Evolutionary conservation across 2,797 vertebrate genomes (phyloP).

Genomic region (Falco peregrinus): DNA sequence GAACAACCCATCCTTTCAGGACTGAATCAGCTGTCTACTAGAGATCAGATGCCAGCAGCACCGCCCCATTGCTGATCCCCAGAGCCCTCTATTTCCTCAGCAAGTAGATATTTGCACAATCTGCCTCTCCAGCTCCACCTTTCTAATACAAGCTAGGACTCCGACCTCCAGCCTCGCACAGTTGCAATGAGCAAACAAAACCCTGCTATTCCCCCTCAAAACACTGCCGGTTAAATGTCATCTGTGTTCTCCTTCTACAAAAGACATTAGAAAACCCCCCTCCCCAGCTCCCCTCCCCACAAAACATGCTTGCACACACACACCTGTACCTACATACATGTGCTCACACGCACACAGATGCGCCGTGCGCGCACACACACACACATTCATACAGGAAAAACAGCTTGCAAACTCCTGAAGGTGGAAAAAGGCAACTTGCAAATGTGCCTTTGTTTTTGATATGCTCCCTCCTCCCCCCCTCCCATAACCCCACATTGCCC

Average conservation of each 20-base stretch:
- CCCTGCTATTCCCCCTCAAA: not conserved
- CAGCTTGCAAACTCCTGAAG: constrained; percentile 46
- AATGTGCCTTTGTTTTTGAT: constrained; percentile 49
- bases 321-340: not conserved
- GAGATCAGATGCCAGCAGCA: not conserved
- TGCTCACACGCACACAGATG: not conserved
- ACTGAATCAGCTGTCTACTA: not conserved
- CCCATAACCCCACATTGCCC: not conserved
- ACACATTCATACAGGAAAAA: constrained; percentile 42
- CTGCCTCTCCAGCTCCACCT: not conserved
- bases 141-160: not conserved
- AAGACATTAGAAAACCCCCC: constrained; percentile 47
- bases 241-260: constrained; percentile 44
- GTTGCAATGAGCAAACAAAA: constrained; percentile 25
- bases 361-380: not conserved
- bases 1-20: not conserved
- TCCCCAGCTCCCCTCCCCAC: not conserved
- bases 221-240: constrained; percentile 11
- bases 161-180: not conserved
- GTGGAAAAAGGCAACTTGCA: constrained; percentile 70
- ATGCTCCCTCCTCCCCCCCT: constrained; percentile 12
- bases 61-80: not conserved
- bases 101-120: not conserved
- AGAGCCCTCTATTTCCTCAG: not conserved
- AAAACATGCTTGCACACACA: constrained; percentile 32